Evolutionary conservation across 2,797 vertebrate genomes (phyloP).

Genomic region (Microctenopoma stevenorrisi): DNA sequence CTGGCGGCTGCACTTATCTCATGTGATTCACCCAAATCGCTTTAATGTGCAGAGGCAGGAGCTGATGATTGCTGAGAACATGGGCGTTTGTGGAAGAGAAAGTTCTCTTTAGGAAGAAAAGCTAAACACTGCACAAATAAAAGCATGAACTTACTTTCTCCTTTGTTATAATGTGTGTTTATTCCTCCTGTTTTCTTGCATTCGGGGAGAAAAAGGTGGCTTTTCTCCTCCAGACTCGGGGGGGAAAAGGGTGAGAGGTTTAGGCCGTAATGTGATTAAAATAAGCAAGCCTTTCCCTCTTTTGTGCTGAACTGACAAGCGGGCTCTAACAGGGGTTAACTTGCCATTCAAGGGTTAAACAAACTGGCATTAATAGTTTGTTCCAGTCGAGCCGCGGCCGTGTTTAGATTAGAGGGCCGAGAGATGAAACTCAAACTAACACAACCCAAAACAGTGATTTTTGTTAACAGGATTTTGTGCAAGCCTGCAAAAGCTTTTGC

Average conservation of each 20-base stretch:
- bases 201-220: not conserved
- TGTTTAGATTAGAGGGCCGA: slow-evolving; percentile 10
- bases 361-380: slow-evolving; percentile 72
- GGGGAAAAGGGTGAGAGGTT: slow-evolving; percentile 8
- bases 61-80: not conserved
- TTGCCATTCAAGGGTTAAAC: slow-evolving; percentile 80
- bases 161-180: not conserved
- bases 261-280: slow-evolving; percentile 55
- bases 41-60: slow-evolving; percentile 17
- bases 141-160: not conserved
- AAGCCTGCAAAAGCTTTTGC: slow-evolving; percentile 30
- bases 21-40: slow-evolving; percentile 38
- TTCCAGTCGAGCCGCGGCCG: slow-evolving; percentile 17
- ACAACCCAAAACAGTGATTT: slow-evolving; percentile 36
- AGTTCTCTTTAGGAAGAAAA: too few relatives aligned
- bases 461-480: slow-evolving; percentile 28
- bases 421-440: slow-evolving; percentile 27
- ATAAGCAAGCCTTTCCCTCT: slow-evolving; percentile 47
- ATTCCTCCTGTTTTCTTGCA: not conserved
- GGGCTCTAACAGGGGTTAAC: slow-evolving; percentile 82
- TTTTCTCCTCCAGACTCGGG: not conserved
- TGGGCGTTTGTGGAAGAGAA: not conserved
- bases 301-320: slow-evolving; percentile 74
- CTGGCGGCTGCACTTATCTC: slow-evolving; percentile 47
- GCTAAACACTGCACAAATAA: too few relatives aligned